Base-by-base conservation (phyloP, 2,113 vertebrate species). In the Archocentrus centrarchus region DNA sequence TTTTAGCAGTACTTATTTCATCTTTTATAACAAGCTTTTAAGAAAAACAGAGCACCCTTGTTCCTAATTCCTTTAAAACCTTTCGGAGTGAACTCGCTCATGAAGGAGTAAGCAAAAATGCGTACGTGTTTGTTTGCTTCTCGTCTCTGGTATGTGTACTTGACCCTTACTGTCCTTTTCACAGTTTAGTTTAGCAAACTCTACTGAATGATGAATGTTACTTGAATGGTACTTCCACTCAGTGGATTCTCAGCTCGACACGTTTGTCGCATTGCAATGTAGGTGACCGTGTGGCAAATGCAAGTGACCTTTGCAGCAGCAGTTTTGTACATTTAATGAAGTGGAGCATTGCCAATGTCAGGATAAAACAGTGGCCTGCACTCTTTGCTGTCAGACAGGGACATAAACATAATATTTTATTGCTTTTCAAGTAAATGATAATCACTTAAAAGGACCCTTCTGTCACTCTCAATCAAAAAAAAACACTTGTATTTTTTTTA, bases 121-220 rank as follows among this genome's bases (percentile, higher is more conserved):
- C 0, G 17, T 17, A 32, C 0, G 3, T n/a, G 17, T 32, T 55
- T 73, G 3, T 73, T 73, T 73, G 27, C 11, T 55, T 53, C 15
- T 27, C 18, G 4, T 30, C 6, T 32, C 24, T 27, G 5, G 15
- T 50, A 5, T 32, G 3, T 53, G 24, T 20, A 70, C 13, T 44
- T 41, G 2, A 17, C 13, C n/a, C 37, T 15, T 17, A 17, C 47
- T 73, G 68, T 73, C 27, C 68, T n/a, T 30, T 55, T n/a, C 18
- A 11, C 15, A 1, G 47, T 73, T 55, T 70, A 53, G 6, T 53
- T 70, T 73, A 18, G 47, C 24, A 35, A 30, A 53, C 35, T 53
- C 44, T 53, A 20, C 66, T 70, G 44, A 70, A 0, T 53, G 66
- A 0, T 30, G 6, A 17, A 11, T 30, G 3, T 53, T 11, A 17